These are phyloP conservation scores for Smutsia temminckii DNA, from an alignment of 2,797 vertebrate species.

Conservation along the genomic window DNA sequence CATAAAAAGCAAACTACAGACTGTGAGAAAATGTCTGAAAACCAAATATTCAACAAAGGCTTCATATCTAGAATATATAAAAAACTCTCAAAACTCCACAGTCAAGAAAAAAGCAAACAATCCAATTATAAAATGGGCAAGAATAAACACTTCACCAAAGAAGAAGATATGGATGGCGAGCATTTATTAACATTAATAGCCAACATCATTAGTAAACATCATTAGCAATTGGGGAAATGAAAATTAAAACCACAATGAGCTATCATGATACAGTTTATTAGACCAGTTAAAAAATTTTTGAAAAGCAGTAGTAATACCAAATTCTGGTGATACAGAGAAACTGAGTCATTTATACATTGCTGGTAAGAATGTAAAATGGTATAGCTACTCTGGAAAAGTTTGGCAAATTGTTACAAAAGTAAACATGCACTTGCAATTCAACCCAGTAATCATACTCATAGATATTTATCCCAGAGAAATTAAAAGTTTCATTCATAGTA, in stretches of 20 bases:
- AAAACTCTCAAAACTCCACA: neutral
- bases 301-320: neutral
- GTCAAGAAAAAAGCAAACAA: neutral
- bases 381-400: neutral
- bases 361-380: neutral
- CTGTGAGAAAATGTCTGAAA: neutral
- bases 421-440: neutral
- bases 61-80: neutral
- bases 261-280: neutral
- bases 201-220: neutral
- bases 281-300: neutral
- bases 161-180: neutral
- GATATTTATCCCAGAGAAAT: neutral
- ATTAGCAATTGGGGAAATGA: neutral
- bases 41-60: neutral
- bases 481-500: neutral
- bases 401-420: neutral
- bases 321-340: neutral
- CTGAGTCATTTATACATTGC: neutral
- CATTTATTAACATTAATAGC: neutral
- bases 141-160: neutral
- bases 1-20: neutral
- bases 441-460: neutral
- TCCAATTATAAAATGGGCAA: neutral
- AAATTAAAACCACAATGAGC: neutral